These are phyloP conservation scores for Lynx canadensis DNA, from an alignment of 2,113 vertebrate species.

Conservation along the genomic window DNA sequence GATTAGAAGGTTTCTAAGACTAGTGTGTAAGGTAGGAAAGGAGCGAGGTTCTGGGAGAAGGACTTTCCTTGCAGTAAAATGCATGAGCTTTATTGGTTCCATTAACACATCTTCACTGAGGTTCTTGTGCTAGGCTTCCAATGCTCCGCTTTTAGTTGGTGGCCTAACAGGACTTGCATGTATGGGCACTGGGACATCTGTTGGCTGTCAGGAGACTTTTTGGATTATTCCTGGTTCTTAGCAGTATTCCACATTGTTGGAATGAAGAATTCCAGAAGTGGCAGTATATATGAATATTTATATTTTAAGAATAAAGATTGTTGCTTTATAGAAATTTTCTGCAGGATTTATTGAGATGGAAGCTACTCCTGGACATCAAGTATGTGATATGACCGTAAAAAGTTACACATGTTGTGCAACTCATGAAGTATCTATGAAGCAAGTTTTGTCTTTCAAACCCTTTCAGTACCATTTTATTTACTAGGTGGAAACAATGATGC, in stretches of 20 bases:
- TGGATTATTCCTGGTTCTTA: background rate
- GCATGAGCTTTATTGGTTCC: background rate
- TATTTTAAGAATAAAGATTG: background rate
- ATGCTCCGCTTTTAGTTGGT: background rate
- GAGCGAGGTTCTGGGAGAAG: background rate
- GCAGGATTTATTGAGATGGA: background rate
- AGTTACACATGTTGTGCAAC: background rate
- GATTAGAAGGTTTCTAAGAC: background rate
- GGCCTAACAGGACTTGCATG: background rate
- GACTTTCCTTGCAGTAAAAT: background rate
- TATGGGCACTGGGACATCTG: background rate
- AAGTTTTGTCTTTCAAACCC: background rate
- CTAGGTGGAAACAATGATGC: constrained; percentile 42
- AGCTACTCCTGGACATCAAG: background rate
- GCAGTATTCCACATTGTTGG: background rate
- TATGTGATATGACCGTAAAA: constrained; percentile 19
- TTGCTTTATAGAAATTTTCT: constrained; percentile 12
- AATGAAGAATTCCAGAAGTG: constrained; percentile 17
- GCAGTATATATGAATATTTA: background rate
- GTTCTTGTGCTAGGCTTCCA: background rate
- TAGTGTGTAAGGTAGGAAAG: background rate
- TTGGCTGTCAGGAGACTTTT: background rate
- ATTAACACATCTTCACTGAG: background rate
- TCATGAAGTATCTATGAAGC: background rate
- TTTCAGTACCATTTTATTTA: constrained; percentile 44